Evolutionary conservation across 2,113 vertebrate species (phyloP).

Genomic region (Psammodynastes pulverulentus): DNA sequence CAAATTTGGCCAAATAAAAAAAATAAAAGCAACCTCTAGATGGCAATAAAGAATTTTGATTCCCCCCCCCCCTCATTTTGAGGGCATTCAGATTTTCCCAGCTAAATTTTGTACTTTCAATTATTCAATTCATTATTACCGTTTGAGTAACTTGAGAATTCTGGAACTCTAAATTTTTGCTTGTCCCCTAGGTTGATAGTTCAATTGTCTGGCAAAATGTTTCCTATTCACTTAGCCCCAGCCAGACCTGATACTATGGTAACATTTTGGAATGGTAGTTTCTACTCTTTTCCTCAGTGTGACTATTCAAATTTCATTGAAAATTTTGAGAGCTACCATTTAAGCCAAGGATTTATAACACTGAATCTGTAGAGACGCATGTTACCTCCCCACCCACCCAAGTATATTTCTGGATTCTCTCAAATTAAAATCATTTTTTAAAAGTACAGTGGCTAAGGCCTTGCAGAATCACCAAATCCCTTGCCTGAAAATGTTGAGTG

Average conservation of each 20-base stretch:
- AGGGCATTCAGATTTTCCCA: background rate
- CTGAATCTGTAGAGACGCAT: background rate
- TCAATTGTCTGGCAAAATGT: background rate
- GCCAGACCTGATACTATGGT: background rate
- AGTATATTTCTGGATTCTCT: background rate
- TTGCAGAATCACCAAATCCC: background rate
- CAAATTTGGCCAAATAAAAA: background rate
- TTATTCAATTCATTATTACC: background rate
- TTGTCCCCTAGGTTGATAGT: background rate
- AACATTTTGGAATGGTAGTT: background rate
- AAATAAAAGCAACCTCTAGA: background rate
- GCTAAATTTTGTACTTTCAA: background rate
- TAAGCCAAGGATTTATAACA: background rate
- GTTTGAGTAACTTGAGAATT: background rate
- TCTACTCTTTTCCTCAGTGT: background rate
- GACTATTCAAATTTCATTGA: background rate
- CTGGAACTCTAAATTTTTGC: background rate
- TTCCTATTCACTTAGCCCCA: background rate
- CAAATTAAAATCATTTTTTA: background rate
- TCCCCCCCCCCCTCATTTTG: background rate
- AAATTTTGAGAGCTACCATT: background rate
- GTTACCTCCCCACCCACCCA: background rate
- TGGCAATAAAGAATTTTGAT: background rate
- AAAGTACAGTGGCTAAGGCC: background rate
- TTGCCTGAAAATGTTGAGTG: background rate